phyloP scores from a whole-genome alignment of 2,113 vertebrate species.

The Tringa solitaria region DNA sequence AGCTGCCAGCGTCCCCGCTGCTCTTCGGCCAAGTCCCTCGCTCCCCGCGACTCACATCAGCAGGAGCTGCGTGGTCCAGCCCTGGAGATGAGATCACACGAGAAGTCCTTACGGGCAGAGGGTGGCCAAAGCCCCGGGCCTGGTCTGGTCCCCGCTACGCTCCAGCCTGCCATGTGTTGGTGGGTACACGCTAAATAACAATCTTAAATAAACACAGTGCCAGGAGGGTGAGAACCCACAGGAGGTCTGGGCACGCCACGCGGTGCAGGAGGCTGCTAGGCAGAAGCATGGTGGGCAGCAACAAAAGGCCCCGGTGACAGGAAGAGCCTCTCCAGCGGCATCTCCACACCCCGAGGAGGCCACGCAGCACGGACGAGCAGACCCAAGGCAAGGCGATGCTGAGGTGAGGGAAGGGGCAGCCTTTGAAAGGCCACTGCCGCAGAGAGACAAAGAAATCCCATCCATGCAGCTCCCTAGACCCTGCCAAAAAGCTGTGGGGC shows the following conservation, averaged over 20 bases:
- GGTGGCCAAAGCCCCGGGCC: not conserved
- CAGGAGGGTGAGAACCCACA: fast-evolving
- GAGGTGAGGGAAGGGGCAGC: not conserved
- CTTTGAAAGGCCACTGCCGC: fast-evolving
- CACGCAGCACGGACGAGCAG: fast-evolving
- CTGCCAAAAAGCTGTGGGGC: not conserved
- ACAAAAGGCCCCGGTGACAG: not conserved
- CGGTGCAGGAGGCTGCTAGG: fast-evolving
- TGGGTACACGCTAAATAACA: fast-evolving
- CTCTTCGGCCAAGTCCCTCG: fast-evolving
- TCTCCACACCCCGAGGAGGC: fast-evolving
- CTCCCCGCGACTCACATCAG: fast-evolving
- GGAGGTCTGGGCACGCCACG: not conserved
- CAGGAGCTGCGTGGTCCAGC: fast-evolving
- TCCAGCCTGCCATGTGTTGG: not conserved
- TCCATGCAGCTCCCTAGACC: not conserved
- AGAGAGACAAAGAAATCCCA: not conserved
- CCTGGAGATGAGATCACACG: fast-evolving
- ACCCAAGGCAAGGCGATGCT: fast-evolving
- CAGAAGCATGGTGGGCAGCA: not conserved
- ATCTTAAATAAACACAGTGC: fast-evolving
- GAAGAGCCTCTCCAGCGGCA: not conserved
- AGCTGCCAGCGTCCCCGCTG: fast-evolving
- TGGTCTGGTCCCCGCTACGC: fast-evolving
- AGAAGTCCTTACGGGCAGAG: not conserved